These are phyloP conservation scores for Mormyrops attenuatus DNA, from an alignment of 2,797 vertebrate genomes.

Conservation along the genomic window DNA sequence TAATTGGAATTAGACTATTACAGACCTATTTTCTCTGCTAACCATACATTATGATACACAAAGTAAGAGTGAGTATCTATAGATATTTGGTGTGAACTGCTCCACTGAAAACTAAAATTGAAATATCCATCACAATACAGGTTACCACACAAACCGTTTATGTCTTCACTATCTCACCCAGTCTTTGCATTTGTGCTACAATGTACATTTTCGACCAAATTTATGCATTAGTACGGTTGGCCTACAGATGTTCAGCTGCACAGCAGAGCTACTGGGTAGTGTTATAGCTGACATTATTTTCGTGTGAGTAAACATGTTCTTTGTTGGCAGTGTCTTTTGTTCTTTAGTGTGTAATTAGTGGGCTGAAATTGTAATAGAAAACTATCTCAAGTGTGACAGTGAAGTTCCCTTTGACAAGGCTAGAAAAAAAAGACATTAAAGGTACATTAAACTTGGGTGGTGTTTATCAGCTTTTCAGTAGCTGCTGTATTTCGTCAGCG, in stretches of 20 bases:
- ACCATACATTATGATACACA: not conserved
- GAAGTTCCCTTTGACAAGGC: not conserved
- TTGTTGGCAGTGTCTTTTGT: not conserved
- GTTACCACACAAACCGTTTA: not conserved
- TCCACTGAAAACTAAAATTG: not conserved
- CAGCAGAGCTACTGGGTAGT: not conserved
- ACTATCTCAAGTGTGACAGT: not conserved
- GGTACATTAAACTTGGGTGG: not conserved
- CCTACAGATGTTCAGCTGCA: not conserved
- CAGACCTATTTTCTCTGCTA: not conserved
- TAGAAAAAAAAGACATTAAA: not conserved
- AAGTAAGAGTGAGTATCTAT: not conserved
- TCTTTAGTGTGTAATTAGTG: not conserved
- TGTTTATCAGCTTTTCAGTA: not conserved
- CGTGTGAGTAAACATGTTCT: not conserved
- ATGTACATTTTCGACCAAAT: not conserved
- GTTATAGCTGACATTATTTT: not conserved
- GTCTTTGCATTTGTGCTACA: not conserved
- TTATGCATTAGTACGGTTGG: not conserved
- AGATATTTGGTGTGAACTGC: not conserved
- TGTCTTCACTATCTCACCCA: not conserved
- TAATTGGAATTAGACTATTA: not conserved
- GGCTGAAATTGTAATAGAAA: not conserved
- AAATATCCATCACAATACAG: not conserved
- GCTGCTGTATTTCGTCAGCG: not conserved